Conservation (phyloP, 1,140 invertebrate genomes). For the Sitobion miscanthi region DNA sequence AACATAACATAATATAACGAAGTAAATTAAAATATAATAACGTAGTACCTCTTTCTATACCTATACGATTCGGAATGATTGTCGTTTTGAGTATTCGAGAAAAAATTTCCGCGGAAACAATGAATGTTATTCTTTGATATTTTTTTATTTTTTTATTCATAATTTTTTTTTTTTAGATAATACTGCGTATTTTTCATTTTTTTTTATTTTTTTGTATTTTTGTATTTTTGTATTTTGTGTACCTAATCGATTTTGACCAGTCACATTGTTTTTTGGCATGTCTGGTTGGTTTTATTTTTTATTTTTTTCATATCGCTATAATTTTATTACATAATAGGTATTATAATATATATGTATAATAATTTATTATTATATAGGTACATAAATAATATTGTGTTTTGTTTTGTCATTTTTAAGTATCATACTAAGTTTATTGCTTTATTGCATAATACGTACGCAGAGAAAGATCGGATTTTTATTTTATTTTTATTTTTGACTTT, state of each 20-base stretch:
- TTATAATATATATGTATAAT: no score
- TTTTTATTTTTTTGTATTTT: slow-evolving; percentile 58
- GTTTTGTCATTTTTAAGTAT: slow-evolving; percentile 12
- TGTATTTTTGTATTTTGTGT: slow-evolving; percentile 58
- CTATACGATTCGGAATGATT: background rate
- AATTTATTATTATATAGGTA: background rate
- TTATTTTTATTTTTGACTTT: background rate
- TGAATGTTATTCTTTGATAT: slow-evolving; percentile 15
- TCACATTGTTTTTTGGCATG: slow-evolving; percentile 67
- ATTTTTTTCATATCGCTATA: slow-evolving; percentile 25
- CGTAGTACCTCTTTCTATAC: no score
- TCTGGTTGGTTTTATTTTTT: slow-evolving; percentile 62
- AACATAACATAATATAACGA: background rate
- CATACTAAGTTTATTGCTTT: slow-evolving; percentile 24
- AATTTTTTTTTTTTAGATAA: background rate
- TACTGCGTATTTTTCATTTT: slow-evolving; percentile 45
- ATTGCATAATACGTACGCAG: background rate
- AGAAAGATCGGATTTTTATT: background rate
- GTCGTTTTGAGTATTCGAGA: background rate
- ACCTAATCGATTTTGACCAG: slow-evolving; percentile 64
- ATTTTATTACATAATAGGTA: background rate
- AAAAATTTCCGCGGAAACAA: background rate
- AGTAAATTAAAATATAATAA: background rate
- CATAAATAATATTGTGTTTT: slow-evolving; percentile 20
- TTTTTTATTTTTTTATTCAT: background rate